A percentile compares a stretch with the other conserved stretches of the same genome.
Evolutionary conservation across 2,888 invertebrate genomes (phyloP).

Genomic region (Laspeyria flexula): DNA sequence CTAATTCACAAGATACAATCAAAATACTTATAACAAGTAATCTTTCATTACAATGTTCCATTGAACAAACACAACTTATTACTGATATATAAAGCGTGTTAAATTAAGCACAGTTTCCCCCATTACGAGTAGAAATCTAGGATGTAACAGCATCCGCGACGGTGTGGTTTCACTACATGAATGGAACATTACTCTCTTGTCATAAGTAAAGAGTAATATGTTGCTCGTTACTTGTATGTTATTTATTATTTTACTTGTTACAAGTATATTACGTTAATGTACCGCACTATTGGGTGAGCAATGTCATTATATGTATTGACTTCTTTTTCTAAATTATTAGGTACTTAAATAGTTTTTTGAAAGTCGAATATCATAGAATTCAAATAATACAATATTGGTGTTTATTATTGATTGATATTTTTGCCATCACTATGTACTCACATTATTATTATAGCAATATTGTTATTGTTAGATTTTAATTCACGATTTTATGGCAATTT

Average conservation of each 20-base stretch:
- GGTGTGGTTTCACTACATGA: conserved; percentile 41
- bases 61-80: conserved; percentile 4
- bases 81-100: conserved; percentile 20
- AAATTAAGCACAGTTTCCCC: conserved; percentile 43
- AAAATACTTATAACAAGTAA: neutral
- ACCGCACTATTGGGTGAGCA: conserved; percentile 2
- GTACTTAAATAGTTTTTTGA: too few relatives aligned
- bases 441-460: too few relatives aligned
- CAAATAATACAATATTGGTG: too few relatives aligned
- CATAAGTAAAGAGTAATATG: conserved; percentile 5
- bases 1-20: neutral
- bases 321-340: too few relatives aligned
- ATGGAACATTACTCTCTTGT: conserved; percentile 36
- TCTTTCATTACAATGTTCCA: neutral
- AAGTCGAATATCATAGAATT: too few relatives aligned
- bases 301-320: too few relatives aligned
- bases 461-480: too few relatives aligned
- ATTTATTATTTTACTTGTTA: neutral
- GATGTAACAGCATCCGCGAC: conserved; percentile 38
- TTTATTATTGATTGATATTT: too few relatives aligned
- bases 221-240: neutral
- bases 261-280: neutral
- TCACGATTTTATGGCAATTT: too few relatives aligned
- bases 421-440: too few relatives aligned
- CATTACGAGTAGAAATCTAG: conserved; percentile 48